Evolutionary conservation across 2,113 vertebrate genomes (phyloP).

Genomic region (Nicator chloris): DNA sequence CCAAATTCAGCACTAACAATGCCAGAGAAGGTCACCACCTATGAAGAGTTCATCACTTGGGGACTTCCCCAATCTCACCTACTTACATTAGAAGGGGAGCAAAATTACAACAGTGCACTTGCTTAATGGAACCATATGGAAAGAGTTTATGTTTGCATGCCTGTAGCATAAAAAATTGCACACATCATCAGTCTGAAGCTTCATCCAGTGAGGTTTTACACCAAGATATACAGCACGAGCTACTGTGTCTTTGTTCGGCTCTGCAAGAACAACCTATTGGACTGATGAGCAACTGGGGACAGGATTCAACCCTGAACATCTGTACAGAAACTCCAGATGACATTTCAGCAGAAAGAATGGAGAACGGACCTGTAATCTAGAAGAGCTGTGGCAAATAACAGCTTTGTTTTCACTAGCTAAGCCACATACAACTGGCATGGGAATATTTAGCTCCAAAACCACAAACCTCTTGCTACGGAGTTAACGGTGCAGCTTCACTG

Average conservation of each 20-base stretch:
- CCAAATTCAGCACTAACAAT: neutral
- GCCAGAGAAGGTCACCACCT: neutral
- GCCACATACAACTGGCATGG: neutral
- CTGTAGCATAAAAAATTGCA: neutral
- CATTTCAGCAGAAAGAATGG: slow-evolving; percentile 11
- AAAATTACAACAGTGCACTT: fast-evolving
- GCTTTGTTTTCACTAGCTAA: slow-evolving; percentile 33
- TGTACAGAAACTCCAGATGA: neutral
- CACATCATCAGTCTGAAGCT: neutral
- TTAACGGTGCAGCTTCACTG: slow-evolving; percentile 4
- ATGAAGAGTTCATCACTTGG: neutral
- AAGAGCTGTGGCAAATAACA: slow-evolving; percentile 16
- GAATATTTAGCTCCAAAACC: neutral
- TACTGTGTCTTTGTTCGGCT: neutral
- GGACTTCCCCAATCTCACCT: neutral
- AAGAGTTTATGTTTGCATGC: neutral
- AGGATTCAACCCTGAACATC: neutral
- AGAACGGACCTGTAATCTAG: neutral
- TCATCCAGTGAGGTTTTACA: neutral
- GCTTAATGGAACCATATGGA: neutral
- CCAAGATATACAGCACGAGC: fast-evolving
- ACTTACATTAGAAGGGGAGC: neutral
- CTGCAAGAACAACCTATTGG: neutral
- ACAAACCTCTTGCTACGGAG: neutral
- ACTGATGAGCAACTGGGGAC: neutral